These are phyloP conservation scores for Porites lutea DNA, from an alignment of 64 coral and sea anemone species.

Conservation along the genomic window DNA sequence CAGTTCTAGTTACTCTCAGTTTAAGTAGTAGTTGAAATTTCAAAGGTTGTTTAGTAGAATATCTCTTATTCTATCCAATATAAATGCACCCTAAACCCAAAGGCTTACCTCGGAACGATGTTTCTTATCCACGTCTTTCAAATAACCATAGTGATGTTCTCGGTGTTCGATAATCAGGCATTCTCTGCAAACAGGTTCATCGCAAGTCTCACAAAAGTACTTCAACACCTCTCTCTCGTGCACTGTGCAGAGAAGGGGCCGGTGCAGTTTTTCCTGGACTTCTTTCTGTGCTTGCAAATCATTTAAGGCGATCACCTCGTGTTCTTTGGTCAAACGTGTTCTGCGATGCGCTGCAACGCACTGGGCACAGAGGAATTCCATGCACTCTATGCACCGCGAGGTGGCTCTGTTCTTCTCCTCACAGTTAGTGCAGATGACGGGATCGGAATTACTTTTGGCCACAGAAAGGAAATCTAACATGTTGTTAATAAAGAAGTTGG, in stretches of 20 bases:
- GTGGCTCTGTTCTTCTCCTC: constrained; percentile 77
- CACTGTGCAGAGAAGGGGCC: constrained; percentile 76
- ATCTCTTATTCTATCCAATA: no score
- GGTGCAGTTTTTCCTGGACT: constrained; percentile 85
- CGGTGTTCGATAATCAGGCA: constrained; percentile 97
- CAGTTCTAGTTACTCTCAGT: no score
- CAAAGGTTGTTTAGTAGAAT: no score
- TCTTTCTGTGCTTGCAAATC: constrained; percentile 87
- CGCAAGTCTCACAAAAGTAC: constrained; percentile 96
- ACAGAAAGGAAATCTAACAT: constrained; percentile 98
- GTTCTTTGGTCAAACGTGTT: constrained; percentile 93
- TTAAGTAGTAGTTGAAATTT: no score
- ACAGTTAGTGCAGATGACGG: constrained; percentile 91
- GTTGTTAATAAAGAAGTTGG: constrained; percentile 99
- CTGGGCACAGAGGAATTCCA: constrained; percentile 93
- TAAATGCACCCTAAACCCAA: no score
- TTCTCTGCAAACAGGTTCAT: constrained; percentile 92
- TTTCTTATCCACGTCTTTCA: constrained; percentile 97
- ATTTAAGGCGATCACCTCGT: constrained; percentile 87
- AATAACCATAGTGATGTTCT: constrained; percentile 91
- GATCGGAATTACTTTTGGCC: constrained; percentile 81
- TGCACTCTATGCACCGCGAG: constrained; percentile 91
- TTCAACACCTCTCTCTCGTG: constrained; percentile 92
- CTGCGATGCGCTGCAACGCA: constrained; percentile 91
- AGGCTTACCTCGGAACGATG: constrained; percentile 89